Conservation (phyloP, 2,797 vertebrate species). For the Chelon labrosus region DNA sequence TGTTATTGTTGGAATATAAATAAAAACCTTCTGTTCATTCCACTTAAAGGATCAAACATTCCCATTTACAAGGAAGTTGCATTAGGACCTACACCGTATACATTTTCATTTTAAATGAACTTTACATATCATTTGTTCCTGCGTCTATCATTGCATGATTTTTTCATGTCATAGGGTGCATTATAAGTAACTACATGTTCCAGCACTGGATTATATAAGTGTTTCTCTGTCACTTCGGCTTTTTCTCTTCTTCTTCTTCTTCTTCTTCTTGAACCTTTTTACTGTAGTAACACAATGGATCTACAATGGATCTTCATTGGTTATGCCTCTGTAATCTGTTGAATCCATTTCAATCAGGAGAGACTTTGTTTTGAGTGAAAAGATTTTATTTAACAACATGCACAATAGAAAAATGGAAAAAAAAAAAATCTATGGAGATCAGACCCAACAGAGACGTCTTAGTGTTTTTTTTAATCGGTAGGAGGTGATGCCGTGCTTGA, state of each 20-base stretch:
- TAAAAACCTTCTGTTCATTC: slow-evolving; percentile 50
- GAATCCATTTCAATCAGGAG: not conserved
- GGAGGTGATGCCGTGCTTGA: too few species aligned
- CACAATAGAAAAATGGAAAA: too few species aligned
- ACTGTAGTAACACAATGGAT: not conserved
- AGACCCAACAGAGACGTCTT: too few species aligned
- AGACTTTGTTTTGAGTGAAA: too few species aligned
- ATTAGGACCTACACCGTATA: slow-evolving; percentile 25
- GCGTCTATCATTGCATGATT: not conserved
- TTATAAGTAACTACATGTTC: slow-evolving; percentile 14
- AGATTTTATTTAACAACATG: too few species aligned
- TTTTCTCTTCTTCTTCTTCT: not conserved
- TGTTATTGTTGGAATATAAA: slow-evolving; percentile 51
- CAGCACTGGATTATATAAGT: slow-evolving; percentile 8
- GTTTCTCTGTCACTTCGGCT: not conserved
- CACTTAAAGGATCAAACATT: slow-evolving; percentile 39
- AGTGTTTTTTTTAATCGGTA: too few species aligned
- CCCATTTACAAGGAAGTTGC: slow-evolving; percentile 28
- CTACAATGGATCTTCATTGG: slow-evolving; percentile 1
- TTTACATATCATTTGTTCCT: slow-evolving; percentile 1
- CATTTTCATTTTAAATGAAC: slow-evolving; percentile 5
- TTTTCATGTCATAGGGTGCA: not conserved
- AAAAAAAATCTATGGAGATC: too few species aligned
- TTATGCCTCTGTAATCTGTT: not conserved
- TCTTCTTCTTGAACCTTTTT: not conserved